Evolutionary conservation across 2,888 invertebrate genomes (phyloP), one percentile per base, ranked within the genome.

Genomic region (Abrostola triplasia): DNA sequence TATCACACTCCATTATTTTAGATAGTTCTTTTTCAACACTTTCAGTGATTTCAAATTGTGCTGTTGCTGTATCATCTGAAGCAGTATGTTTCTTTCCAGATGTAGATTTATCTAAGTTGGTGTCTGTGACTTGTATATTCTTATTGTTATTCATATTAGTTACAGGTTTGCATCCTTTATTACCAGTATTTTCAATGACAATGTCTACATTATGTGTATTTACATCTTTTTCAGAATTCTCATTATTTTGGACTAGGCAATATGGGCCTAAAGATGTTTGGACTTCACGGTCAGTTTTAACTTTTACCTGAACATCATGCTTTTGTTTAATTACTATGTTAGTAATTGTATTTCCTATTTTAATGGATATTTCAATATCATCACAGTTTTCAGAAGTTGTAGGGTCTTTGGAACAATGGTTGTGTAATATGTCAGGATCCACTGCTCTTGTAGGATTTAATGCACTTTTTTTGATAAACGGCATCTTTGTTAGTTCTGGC

Each of bases 21-120:
- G 88, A 89, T 50, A 93, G 71, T 75, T 92, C 92, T 82, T 88
- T 92, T 81, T 92, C 93, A 51, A 91, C 87, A 88, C 92, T 93
- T 68, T 90, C 90, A 65, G 93, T 92, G 10, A 92, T 93, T 81
- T 92, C 90, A 81, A 87, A 88, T 24, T 88, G 87, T 55, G 78
- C 90, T 48, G 88, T 88, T 58, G 81, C 86, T 64, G 93, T 94
- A 36, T 92, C 93, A 63, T 92, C 92, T 62, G 93, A 93, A 13
- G 90, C 90, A 54, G 93, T 94, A 70, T 91, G 88, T 80, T 91
- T 93, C 67, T 91, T 92, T 5, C 73, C 82, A 53, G 86, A 86
- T 36, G 56, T 57, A 60, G 88, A 83, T 81, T 88, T 88, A 36
- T 78, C 62, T 48, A 61, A 41, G 47, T 73, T 65, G 8, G 49